Evolutionary conservation across 2,797 vertebrate genomes (phyloP), one percentile per base, ranked within the genome.

Genomic region (Pelodytes ibericus): DNA sequence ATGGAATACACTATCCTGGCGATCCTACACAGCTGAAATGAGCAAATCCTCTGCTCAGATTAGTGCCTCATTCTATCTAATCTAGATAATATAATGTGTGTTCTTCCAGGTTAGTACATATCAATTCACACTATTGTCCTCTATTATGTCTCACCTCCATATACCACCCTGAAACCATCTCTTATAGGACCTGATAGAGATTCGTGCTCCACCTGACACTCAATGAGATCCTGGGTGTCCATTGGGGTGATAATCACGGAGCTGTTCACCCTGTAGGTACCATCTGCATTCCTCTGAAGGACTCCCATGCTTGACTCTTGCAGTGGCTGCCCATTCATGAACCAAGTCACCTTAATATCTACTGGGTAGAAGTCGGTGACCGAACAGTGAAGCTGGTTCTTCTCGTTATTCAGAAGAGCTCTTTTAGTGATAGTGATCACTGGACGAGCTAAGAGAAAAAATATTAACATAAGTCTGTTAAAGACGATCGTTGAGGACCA

Each of bases 331-430:
- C 64, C 73, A 4, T 67, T n/a, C 20, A 20, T 36, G 8, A 69
- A 20, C 73, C 73, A 75, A 26, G 15, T 61, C 16, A 75, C 58
- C 0, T 11, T 15, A 11, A 75, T 68, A 15, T 25, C 1, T 10
- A 16, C 36, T 1, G 73, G 73, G 22, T 68, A 60, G 64, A 75
- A 75, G 24, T 47, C 39, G 5, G 27, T 59, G 51, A 75, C 30
- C 3, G 22, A 36, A 29, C 64, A 60, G 1, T 4, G 49, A 10
- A 71, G 22, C 7, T 36, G 2, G 26, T 20, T 59, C 6, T 11
- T 11, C 11, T 27, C 10, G 16, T 60, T 20, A 2, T 3, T 41
- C 13, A 27, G 15, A 7, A 41, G 5, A 5, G 5, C 1, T 27
- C 36, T 59, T 25, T 29, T 44, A 27, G 18, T 36, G 1, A 71